phyloP scores from a whole-genome alignment of 1,140 invertebrate species.

The Pogonomyrmex californicus region DNA sequence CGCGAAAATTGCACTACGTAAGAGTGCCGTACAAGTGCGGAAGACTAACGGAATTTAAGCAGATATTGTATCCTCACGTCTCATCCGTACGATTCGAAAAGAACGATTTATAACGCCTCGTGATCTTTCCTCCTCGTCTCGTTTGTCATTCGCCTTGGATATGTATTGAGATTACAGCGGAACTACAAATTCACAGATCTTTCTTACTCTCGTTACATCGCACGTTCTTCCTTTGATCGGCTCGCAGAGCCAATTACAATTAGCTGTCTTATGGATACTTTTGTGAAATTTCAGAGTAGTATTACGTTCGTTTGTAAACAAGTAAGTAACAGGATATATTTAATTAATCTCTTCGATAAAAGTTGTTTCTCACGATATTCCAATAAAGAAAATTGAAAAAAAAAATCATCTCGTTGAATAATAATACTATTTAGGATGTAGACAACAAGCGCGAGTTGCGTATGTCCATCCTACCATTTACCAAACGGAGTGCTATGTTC shows the following conservation, averaged over 20 bases:
- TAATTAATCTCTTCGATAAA: not conserved
- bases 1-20: conserved; percentile 58
- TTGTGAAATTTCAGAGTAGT: not conserved
- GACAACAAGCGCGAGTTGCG: not conserved
- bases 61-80: conserved; percentile 36
- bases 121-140: conserved; percentile 4
- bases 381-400: not conserved
- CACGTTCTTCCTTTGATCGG: not conserved
- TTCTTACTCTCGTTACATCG: not conserved
- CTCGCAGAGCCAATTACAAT: not conserved
- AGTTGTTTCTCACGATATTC: not conserved
- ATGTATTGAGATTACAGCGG: not conserved
- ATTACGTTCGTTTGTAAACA: not conserved
- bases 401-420: not conserved
- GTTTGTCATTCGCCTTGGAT: conserved; percentile 6
- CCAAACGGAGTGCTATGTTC: not conserved
- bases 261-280: not conserved
- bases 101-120: conserved; percentile 46
- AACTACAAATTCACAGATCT: conserved; percentile 24
- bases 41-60: conserved; percentile 67
- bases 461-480: conserved; percentile 3
- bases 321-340: not conserved
- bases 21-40: conserved; percentile 39
- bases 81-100: conserved; percentile 4
- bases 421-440: not conserved